Conservation (phyloP, 2,888 invertebrate genomes). For the Spodoptera littoralis region DNA sequence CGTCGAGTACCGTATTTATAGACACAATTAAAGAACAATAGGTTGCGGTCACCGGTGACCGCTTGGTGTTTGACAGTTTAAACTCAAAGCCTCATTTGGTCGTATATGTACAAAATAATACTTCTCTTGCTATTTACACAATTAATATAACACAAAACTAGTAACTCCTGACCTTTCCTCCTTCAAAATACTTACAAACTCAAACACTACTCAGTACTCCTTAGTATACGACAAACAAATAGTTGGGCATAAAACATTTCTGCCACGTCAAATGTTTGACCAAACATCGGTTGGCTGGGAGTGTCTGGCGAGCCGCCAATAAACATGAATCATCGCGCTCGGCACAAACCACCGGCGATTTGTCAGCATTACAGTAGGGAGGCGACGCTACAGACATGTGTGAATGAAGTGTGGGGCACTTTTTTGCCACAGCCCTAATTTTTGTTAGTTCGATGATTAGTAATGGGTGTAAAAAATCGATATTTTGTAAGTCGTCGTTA, state of each 20-base stretch:
- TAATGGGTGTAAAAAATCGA: constrained; percentile 41
- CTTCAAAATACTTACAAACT: constrained; percentile 6
- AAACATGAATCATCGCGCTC: constrained; percentile 81
- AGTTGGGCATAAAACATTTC: constrained; percentile 53
- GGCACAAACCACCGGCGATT: constrained; percentile 78
- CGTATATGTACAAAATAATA: too few relatives aligned
- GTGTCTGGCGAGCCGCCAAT: constrained; percentile 77
- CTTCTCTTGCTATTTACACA: background rate
- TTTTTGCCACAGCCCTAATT: constrained; percentile 42
- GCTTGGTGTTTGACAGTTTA: too few relatives aligned
- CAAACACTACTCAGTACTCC: constrained; percentile 24
- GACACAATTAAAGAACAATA: too few relatives aligned
- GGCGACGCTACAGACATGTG: constrained; percentile 54
- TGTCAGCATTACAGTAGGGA: constrained; percentile 78
- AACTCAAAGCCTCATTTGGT: too few relatives aligned
- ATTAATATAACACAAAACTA: constrained; percentile 1
- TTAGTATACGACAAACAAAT: constrained; percentile 43
- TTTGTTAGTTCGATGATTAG: constrained; percentile 45
- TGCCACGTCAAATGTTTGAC: constrained; percentile 58
- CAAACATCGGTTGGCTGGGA: constrained; percentile 57
- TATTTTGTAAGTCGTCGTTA: constrained; percentile 2
- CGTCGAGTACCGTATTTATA: too few relatives aligned
- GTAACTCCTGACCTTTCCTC: background rate
- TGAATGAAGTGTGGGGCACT: constrained; percentile 51
- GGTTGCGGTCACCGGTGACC: too few relatives aligned